Base-by-base conservation (phyloP, 2,888 invertebrate species). In the Eucriotettix oculatus region DNA sequence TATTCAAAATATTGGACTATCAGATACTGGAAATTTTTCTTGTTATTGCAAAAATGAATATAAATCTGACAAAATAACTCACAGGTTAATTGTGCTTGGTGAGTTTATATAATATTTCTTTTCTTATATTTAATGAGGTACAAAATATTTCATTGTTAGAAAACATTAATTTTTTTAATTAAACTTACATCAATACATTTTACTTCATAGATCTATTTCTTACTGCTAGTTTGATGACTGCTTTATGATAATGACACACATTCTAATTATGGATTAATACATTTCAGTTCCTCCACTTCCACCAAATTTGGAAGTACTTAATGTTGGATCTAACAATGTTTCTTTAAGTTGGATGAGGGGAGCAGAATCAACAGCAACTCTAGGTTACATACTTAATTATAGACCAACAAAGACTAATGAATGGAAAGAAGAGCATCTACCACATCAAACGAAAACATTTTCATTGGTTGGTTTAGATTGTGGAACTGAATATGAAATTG, bases 261-360 rank as follows among this genome's bases (percentile, higher is more conserved):
- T 29, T 29, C 29, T 29, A 29, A 29, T 5, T 29, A 2, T 29
- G 7, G 3, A 29, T 29, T 29, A 29, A 29, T 29, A 29, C 29
- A 12, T 62, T 65, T 14, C 67, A 76, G 76, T 72, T 11, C 73
- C 74, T 1, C 76, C 76, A 7, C 68, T 70, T 42, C 68, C 73
- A 3, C 75, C 76, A 0, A 64, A 68, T 3, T 65, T 75, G 56
- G 69, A 69, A 40, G 68, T 74, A 10, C 69, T 71, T 10, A 69
- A 71, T 53, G 71, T 71, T n/a, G 73, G 73, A 43, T 67, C 71
- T 41, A 69, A 71, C 48, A 72, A 73, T 10, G 69, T 76, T 54
- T 67, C 67, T n/a, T 63, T 71, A 10, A 66, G 67, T 43, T 70
- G 70, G 69, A 67, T 66, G 40, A 66, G 67, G 52, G 61, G 64